Conservation (phyloP, 2,113 vertebrate species). For the Regulus satrapa region DNA sequence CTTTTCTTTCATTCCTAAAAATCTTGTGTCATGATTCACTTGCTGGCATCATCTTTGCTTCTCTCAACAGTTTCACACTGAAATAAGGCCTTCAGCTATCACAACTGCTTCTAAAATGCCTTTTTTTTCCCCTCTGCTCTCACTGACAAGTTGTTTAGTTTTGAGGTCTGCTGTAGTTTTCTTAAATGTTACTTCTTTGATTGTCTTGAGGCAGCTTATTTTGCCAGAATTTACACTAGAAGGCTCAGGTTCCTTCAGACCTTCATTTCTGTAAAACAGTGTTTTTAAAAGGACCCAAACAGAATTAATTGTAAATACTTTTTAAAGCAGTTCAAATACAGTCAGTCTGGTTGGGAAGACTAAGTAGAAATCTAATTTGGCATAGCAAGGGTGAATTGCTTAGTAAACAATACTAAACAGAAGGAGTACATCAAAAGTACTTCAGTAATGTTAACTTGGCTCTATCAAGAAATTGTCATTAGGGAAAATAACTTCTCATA, state of each 20-base stretch:
- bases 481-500: not conserved
- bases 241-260: not conserved
- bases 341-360: not conserved
- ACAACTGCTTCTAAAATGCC: not conserved
- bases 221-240: not conserved
- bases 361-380: not conserved
- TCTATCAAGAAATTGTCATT: not conserved
- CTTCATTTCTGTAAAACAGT: not conserved
- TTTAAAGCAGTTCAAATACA: not conserved
- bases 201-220: not conserved
- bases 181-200: not conserved
- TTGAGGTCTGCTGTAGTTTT: not conserved
- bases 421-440: not conserved
- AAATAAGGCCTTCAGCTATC: not conserved
- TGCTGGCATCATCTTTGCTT: not conserved
- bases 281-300: not conserved
- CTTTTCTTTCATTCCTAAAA: not conserved
- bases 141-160: not conserved
- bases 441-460: not conserved
- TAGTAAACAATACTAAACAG: not conserved
- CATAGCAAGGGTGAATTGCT: not conserved
- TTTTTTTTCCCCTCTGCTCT: not conserved
- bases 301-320: not conserved
- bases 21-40: not conserved
- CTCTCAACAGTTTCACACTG: not conserved